Base-by-base conservation (phyloP, 2,113 vertebrate genomes). In the Rhinogobius similis region DNA sequence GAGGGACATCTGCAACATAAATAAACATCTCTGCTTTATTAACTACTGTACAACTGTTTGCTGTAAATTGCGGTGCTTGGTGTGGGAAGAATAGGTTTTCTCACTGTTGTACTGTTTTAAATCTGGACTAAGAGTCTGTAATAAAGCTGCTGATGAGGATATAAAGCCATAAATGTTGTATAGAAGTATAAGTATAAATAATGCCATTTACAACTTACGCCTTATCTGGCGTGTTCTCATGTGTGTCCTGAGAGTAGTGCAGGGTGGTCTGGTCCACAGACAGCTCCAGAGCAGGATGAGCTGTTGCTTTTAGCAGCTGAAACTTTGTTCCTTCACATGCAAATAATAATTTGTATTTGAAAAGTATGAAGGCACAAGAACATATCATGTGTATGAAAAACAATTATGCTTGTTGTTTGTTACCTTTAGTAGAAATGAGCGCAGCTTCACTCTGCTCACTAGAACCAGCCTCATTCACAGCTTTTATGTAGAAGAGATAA, bases 371-470 rank as follows among this genome's bases (percentile, higher is more conserved):
- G 29, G 0, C 66, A 21, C 8, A 21, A 32, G 0, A 74, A 68
- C n/a, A 50, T 41, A 41, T 13, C 32, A 16, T 39, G 50, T 24
- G 16, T 7, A 43, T 24, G 20, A 18, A 56, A 24, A 24, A 10
- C 26, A 26, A 16, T 16, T 27, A 29, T 58, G 55, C 55, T 29
- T 12, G 29, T n/a, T 4, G 55, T 1, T 67, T n/a, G n/a, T 72
- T 90, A 97, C 98, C 96, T 97, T 94, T 96, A 23, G 96, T 99
- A 70, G 96, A 98, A 88, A 99, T 91, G 21, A 99, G 95, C 29
- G 94, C 94, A 21, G 97, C 96, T 88, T 98, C 96, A 16, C 97
- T 98, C 86, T 97, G 97, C 38, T 98, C 97, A 20, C 97, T 99
- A 82, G 91, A 88, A 70, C 98, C 98, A 48, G 93, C 95, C 0